Evolutionary conservation across 2,113 vertebrate genomes (phyloP).

Genomic region (Anguilla rostrata): DNA sequence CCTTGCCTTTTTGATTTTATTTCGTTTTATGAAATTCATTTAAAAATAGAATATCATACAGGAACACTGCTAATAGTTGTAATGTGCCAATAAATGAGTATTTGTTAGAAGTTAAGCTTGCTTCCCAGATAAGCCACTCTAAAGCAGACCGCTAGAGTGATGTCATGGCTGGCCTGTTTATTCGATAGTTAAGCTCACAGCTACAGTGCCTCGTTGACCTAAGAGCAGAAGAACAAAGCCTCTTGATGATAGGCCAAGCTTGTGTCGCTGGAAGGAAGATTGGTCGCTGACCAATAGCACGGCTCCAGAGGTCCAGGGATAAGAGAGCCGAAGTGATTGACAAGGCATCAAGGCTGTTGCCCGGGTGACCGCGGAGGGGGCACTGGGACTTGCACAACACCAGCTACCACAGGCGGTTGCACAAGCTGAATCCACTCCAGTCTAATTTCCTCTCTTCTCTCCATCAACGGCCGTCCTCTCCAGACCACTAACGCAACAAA

Average conservation of each 20-base stretch:
- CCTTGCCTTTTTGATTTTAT: neutral
- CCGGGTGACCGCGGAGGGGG: slow-evolving; percentile 46
- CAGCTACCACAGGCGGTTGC: neutral
- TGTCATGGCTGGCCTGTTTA: neutral
- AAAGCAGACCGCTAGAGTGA: neutral
- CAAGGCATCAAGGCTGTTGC: slow-evolving; percentile 59
- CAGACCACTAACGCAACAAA: neutral
- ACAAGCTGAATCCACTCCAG: neutral
- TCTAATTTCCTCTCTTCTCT: neutral
- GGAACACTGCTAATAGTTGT: neutral
- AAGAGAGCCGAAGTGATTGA: slow-evolving; percentile 53
- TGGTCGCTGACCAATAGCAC: slow-evolving; percentile 70
- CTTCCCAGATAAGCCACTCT: neutral
- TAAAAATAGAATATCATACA: neutral
- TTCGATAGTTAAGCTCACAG: neutral
- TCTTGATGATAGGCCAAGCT: slow-evolving; percentile 62
- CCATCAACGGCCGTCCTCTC: neutral
- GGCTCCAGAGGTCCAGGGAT: slow-evolving; percentile 51
- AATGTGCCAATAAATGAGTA: neutral
- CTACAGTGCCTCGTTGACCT: slow-evolving; percentile 59
- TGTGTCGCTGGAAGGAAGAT: slow-evolving; percentile 65
- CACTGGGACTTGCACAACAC: neutral
- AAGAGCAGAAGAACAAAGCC: slow-evolving; percentile 62
- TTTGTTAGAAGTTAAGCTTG: neutral
- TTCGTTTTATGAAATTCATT: neutral